Conservation (phyloP, 2,888 invertebrate genomes). For the Oithona nana region DNA sequence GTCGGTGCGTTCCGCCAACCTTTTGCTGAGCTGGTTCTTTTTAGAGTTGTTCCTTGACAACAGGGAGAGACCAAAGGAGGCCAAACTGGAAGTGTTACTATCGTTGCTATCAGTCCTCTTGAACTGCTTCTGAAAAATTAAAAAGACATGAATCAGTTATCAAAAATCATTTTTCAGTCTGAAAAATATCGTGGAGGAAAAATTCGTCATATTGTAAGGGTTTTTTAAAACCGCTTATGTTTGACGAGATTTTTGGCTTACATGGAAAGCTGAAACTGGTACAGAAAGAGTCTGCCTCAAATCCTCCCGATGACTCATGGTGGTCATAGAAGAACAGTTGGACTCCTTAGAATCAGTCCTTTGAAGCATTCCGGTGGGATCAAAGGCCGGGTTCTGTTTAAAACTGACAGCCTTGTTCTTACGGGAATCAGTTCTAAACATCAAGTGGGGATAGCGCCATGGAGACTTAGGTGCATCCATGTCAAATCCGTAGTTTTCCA, state of each 20-base stretch:
- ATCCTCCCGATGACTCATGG: constrained; percentile 1
- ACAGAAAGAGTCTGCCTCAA: constrained; percentile 6
- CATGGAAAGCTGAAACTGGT: constrained; percentile 11
- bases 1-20: not conserved
- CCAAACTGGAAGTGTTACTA: constrained; percentile 10
- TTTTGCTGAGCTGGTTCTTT: not conserved
- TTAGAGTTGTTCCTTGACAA: not conserved
- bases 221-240: not conserved
- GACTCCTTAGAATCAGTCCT: constrained; percentile 11
- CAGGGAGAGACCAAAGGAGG: not conserved
- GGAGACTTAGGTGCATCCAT: constrained; percentile 48
- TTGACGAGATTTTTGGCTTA: not conserved
- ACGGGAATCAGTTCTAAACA: constrained; percentile 21
- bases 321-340: constrained; percentile 1
- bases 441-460: constrained; percentile 44
- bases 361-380: not conserved
- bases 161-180: not conserved
- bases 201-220: not conserved
- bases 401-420: constrained; percentile 22
- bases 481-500: constrained; percentile 48
- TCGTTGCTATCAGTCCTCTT: constrained; percentile 6
- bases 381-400: constrained; percentile 17
- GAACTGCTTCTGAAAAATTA: not conserved
- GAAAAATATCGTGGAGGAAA: not conserved
- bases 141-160: not conserved